A percentile compares a stretch with the other conserved stretches of the same genome.
These are phyloP conservation scores for Stegophylla sp. DNA, from an alignment of 2,888 invertebrate genomes.

Conservation along the genomic window DNA sequence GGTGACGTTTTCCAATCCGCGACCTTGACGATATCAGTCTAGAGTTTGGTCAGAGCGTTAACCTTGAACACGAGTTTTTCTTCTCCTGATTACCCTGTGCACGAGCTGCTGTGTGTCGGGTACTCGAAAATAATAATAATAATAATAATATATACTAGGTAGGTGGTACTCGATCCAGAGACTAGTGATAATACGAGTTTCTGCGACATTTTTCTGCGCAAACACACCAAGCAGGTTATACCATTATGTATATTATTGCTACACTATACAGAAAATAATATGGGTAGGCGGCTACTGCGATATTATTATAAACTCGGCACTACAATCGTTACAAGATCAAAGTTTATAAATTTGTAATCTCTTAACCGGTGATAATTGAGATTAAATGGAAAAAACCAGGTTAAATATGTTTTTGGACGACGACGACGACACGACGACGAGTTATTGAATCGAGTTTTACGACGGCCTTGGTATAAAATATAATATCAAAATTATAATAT, in stretches of 20 bases:
- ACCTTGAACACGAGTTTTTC: slow-evolving; percentile 47
- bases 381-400: neutral
- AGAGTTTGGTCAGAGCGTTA: too few species aligned
- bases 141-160: neutral
- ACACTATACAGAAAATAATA: too few species aligned
- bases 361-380: neutral
- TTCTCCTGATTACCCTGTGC: neutral
- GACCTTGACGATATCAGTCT: slow-evolving; percentile 17
- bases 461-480: slow-evolving; percentile 19
- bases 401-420: slow-evolving; percentile 28
- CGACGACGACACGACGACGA: too few species aligned
- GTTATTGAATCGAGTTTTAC: slow-evolving; percentile 36
- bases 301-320: neutral
- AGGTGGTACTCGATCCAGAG: too few species aligned
- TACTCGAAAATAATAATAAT: too few species aligned
- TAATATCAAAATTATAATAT: slow-evolving; percentile 17
- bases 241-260: too few species aligned
- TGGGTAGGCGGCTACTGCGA: too few species aligned
- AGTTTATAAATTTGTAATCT: slow-evolving; percentile 1
- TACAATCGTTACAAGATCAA: neutral
- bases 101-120: too few species aligned
- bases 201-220: too few species aligned
- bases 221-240: too few species aligned
- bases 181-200: neutral
- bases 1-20: slow-evolving; percentile 7